phyloP scores from a whole-genome alignment of 2,888 invertebrate species.

The Cantharis rustica region DNA sequence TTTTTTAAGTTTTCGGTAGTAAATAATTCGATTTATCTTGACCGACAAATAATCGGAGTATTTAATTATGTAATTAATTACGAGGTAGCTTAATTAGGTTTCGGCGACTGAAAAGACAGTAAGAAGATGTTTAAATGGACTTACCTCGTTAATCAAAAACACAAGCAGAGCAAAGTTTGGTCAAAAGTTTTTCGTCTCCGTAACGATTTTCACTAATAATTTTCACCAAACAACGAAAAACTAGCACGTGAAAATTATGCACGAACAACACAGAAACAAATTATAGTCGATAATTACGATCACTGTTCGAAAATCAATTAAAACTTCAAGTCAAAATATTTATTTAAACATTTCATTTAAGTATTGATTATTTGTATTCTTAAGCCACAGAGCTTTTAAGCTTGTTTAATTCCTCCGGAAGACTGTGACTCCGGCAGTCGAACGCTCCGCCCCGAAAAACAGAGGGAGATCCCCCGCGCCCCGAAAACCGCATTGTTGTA shows the following conservation, averaged over 20 bases:
- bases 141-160: not conserved
- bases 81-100: not conserved
- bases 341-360: not conserved
- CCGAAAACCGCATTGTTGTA: conserved; percentile 49
- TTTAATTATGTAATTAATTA: not conserved
- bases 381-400: conserved; percentile 32
- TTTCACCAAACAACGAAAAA: not conserved
- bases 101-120: not conserved
- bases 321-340: not conserved
- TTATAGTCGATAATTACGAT: not conserved
- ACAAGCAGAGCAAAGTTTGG: not conserved
- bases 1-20: not conserved
- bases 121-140: not conserved
- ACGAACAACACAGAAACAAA: not conserved
- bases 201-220: not conserved
- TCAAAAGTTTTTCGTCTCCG: not conserved
- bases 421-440: conserved; percentile 42
- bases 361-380: not conserved
- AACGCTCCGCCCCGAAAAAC: conserved; percentile 40
- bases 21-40: not conserved
- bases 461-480: conserved; percentile 41
- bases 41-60: not conserved
- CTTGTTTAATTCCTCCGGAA: conserved; percentile 39
- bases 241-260: not conserved
- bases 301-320: not conserved